Evolutionary conservation across 2,113 vertebrate genomes (phyloP).

Genomic region (Silurus asotus): DNA sequence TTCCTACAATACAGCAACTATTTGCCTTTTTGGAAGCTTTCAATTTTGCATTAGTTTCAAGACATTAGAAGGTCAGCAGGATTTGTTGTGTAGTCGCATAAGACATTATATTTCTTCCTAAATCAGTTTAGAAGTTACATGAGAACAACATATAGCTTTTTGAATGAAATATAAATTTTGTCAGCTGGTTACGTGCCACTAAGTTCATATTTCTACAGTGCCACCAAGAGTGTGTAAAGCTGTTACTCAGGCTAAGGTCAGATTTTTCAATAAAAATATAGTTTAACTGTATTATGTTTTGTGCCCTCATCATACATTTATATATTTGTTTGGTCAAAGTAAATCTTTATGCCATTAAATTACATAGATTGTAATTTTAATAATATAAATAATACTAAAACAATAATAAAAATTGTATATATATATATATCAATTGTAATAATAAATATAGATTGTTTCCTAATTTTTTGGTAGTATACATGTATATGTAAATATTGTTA

Average conservation of each 20-base stretch:
- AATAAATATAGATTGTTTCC: too few relatives aligned
- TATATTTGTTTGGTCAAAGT: too few relatives aligned
- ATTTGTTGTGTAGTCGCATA: background rate
- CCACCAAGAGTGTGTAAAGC: too few relatives aligned
- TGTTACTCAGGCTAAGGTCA: too few relatives aligned
- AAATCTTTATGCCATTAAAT: too few relatives aligned
- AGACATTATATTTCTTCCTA: background rate
- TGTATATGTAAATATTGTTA: background rate
- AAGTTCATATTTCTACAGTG: background rate
- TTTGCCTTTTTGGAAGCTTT: background rate
- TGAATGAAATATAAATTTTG: background rate
- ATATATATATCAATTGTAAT: too few relatives aligned
- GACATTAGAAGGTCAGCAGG: background rate
- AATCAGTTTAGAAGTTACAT: background rate
- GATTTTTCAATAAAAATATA: too few relatives aligned
- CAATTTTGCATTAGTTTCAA: background rate
- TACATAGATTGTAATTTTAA: too few relatives aligned
- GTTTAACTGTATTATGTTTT: too few relatives aligned
- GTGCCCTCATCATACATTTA: too few relatives aligned
- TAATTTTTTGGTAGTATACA: background rate
- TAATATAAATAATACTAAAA: too few relatives aligned
- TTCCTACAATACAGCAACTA: background rate
- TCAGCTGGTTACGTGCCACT: background rate
- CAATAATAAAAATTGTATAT: too few relatives aligned
- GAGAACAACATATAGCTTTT: background rate